Percentiles rank a stretch among this genome's conserved stretches.
Conservation (phyloP, 2,888 invertebrate genomes). For the Schizaphis graminum region DNA sequence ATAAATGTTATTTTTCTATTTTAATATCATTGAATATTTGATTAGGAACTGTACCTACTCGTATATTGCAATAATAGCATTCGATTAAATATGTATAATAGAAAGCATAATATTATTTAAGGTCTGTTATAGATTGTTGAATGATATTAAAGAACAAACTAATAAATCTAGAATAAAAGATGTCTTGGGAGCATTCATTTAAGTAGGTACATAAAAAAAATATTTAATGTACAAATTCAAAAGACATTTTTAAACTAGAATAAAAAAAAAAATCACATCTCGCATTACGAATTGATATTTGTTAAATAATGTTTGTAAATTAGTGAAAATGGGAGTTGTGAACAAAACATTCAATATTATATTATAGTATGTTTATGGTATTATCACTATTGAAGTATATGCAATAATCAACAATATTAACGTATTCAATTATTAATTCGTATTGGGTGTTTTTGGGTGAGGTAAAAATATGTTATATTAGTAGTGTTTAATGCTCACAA, state of each 20-base stretch:
- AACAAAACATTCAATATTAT: too few species aligned
- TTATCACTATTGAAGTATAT: not conserved
- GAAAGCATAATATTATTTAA: not conserved
- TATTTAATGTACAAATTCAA: not conserved
- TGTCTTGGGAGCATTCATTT: not conserved
- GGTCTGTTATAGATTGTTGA: not conserved
- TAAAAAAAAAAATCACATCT: not conserved
- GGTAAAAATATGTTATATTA: not conserved
- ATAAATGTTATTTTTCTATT: not conserved
- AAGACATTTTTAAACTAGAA: not conserved
- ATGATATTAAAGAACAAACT: not conserved
- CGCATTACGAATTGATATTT: not conserved
- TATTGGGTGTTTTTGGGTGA: not conserved
- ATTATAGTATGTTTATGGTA: not conserved
- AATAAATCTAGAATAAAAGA: not conserved
- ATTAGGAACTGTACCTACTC: not conserved
- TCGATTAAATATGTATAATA: not conserved
- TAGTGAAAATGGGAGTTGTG: not conserved
- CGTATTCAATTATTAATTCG: not conserved
- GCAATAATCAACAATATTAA: not conserved
- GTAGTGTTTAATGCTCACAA: not conserved
- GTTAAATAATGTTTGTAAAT: not conserved
- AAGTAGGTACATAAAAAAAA: not conserved
- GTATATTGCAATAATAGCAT: not conserved
- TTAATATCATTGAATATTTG: not conserved